These are phyloP conservation scores for Gobio occitaniae DNA, from an alignment of 2,797 vertebrate species.

Conservation along the genomic window DNA sequence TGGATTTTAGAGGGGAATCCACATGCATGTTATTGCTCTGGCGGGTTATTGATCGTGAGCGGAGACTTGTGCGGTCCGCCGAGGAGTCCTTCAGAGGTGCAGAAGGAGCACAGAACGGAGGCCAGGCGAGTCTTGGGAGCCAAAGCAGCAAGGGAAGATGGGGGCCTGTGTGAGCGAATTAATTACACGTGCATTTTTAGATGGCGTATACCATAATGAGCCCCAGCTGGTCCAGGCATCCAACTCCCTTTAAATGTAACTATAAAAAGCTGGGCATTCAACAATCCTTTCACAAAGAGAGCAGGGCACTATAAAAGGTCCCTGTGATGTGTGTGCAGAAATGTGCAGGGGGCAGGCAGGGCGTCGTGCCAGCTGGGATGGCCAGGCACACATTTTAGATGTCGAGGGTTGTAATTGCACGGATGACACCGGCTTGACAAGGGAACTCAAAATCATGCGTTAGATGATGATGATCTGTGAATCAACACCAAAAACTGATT, in stretches of 20 bases:
- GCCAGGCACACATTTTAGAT: conserved; percentile 40
- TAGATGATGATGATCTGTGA: background rate
- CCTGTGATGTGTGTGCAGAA: conserved; percentile 62
- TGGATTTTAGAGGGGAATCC: conserved; percentile 42
- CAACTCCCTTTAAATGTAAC: conserved; percentile 91
- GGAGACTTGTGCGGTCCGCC: conserved; percentile 27
- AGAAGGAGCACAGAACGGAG: conserved; percentile 45
- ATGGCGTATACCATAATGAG: conserved; percentile 91
- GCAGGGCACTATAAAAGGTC: conserved; percentile 64
- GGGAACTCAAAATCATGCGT: conserved; percentile 1
- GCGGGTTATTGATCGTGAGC: conserved; percentile 47
- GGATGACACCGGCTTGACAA: conserved; percentile 16
- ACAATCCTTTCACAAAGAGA: conserved; percentile 64
- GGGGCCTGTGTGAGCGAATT: conserved; percentile 84
- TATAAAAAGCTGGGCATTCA: conserved; percentile 81
- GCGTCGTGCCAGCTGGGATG: conserved; percentile 50
- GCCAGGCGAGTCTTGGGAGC: conserved; percentile 64
- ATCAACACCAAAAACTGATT: conserved; percentile 6
- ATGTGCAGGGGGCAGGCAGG: conserved; percentile 55
- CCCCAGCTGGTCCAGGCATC: conserved; percentile 90
- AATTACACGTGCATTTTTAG: conserved; percentile 94
- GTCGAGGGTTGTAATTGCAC: conserved; percentile 19
- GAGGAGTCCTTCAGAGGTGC: conserved; percentile 48
- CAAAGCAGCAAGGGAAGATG: conserved; percentile 40
- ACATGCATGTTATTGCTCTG: conserved; percentile 39